Evolutionary conservation across 2,888 invertebrate genomes (phyloP).

Genomic region (Molorchus minor): DNA sequence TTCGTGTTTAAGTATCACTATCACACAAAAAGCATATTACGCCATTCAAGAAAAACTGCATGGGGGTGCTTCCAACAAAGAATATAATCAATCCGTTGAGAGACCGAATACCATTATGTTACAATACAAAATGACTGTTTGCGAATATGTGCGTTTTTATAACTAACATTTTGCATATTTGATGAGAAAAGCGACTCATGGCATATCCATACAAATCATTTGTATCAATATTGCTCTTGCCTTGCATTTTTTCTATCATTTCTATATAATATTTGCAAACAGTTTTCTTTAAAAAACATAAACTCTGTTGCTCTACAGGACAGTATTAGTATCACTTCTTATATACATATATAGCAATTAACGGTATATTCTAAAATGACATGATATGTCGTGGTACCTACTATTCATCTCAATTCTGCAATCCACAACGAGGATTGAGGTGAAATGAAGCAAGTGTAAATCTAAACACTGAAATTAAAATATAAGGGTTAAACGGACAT

Average conservation of each 20-base stretch:
- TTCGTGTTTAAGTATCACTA: no score
- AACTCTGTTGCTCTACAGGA: no score
- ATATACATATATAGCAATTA: slow-evolving; percentile 23
- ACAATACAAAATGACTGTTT: not conserved
- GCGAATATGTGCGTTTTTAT: not conserved
- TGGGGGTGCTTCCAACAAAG: not conserved
- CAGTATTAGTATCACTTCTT: slow-evolving; percentile 24
- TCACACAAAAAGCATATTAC: slow-evolving; percentile 12
- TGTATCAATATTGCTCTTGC: no score
- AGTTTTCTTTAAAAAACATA: no score
- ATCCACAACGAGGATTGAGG: slow-evolving; percentile 35
- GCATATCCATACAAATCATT: no score
- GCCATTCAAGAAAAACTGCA: slow-evolving; percentile 1
- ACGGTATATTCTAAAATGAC: slow-evolving; percentile 18
- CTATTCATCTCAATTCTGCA: slow-evolving; percentile 33
- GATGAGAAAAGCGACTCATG: no score
- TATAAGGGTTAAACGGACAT: not conserved
- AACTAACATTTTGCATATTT: no score
- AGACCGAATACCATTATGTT: slow-evolving; percentile 10
- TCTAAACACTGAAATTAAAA: no score
- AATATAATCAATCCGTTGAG: slow-evolving; percentile 24
- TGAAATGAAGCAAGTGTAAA: slow-evolving; percentile 26
- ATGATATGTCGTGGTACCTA: not conserved
- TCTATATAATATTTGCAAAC: no score
- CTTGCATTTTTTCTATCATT: no score